Evolutionary conservation across 2,797 vertebrate species (phyloP).

Genomic region (Odontamblyopus rebecca): DNA sequence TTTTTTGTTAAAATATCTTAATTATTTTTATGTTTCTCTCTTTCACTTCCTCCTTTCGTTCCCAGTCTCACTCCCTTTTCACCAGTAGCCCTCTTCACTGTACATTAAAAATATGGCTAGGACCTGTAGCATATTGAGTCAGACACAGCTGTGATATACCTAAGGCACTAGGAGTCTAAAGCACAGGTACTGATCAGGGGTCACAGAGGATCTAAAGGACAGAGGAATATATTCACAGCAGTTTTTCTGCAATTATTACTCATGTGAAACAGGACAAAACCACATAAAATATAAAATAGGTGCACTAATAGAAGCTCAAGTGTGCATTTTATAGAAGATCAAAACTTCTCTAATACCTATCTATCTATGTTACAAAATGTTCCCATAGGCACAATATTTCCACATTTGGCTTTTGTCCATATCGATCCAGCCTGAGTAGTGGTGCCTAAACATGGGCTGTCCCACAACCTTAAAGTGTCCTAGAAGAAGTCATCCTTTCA

Average conservation of each 20-base stretch:
- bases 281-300: constrained; percentile 42
- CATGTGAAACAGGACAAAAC: constrained; percentile 28
- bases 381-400: constrained; percentile 60
- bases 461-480: constrained; percentile 18
- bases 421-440: constrained; percentile 60
- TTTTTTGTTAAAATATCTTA: constrained; percentile 15
- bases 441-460: constrained; percentile 23
- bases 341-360: constrained; percentile 21
- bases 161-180: constrained; percentile 67
- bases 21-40: constrained; percentile 17
- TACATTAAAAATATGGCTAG: constrained; percentile 67
- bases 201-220: constrained; percentile 11
- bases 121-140: constrained; percentile 68
- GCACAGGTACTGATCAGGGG: constrained; percentile 48
- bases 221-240: constrained; percentile 42
- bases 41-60: constrained; percentile 21
- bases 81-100: constrained; percentile 37
- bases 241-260: constrained; percentile 39
- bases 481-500: constrained; percentile 62
- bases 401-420: constrained; percentile 46
- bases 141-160: constrained; percentile 58
- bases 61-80: constrained; percentile 34
- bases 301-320: constrained; percentile 30
- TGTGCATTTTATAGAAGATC: constrained; percentile 26
- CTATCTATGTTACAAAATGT: constrained; percentile 36